Percentiles rank a stretch among this genome's conserved stretches.
These are phyloP conservation scores for Diacarnus erythraeanus DNA, from an alignment of 37 sponge, comb jelly and placozoan species.

Conservation along the genomic window DNA sequence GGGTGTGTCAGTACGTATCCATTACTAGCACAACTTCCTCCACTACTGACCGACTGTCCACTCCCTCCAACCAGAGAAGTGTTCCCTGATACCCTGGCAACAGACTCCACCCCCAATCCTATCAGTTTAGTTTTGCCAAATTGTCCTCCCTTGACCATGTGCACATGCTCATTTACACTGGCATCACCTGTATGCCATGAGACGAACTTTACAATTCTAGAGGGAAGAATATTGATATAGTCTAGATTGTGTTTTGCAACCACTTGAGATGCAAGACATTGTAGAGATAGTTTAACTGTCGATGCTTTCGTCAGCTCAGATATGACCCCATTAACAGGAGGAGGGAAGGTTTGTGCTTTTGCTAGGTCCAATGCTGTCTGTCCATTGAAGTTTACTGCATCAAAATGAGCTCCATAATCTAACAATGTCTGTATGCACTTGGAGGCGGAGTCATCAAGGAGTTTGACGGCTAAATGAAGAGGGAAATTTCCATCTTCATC, in stretches of 20 bases:
- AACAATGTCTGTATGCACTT: slow-evolving; percentile 43
- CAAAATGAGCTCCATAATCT: slow-evolving; percentile 64
- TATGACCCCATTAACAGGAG: background rate
- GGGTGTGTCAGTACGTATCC: background rate
- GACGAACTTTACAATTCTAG: slow-evolving; percentile 37
- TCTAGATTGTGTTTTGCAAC: slow-evolving; percentile 23
- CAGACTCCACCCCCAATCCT: background rate
- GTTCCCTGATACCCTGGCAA: background rate
- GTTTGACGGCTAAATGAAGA: slow-evolving; percentile 68
- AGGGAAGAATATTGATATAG: slow-evolving; percentile 40
- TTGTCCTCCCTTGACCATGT: background rate
- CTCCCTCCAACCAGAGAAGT: background rate
- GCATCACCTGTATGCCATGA: slow-evolving; percentile 54
- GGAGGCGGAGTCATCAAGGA: slow-evolving; percentile 43
- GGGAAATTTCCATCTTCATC: slow-evolving; percentile 69
- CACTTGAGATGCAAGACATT: slow-evolving; percentile 48
- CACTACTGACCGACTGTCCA: background rate
- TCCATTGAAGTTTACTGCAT: slow-evolving; percentile 63
- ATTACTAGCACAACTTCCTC: background rate
- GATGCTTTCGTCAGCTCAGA: slow-evolving; percentile 3
- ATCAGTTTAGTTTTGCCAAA: background rate
- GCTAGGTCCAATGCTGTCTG: slow-evolving; percentile 61
- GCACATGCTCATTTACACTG: background rate
- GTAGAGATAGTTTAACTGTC: slow-evolving; percentile 25
- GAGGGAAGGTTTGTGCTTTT: background rate